Conservation (phyloP, 2,797 vertebrate species). For the Periophthalmus magnuspinnatus region DNA sequence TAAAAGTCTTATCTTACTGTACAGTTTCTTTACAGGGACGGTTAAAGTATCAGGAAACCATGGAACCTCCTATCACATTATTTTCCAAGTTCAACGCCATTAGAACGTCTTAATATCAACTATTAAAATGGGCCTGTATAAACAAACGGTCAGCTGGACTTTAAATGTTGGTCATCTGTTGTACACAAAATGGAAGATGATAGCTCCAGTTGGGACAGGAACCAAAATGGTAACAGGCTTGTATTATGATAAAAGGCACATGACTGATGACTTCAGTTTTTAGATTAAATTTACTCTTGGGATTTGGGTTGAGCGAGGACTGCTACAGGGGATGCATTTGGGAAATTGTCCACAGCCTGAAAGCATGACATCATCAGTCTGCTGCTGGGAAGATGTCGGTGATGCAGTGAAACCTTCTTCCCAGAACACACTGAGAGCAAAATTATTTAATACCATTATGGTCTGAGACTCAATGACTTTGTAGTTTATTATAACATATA, state of each 20-base stretch:
- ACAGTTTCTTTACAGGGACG: too few species aligned
- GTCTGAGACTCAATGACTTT: neutral
- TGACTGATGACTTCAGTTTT: neutral
- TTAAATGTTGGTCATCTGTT: too few species aligned
- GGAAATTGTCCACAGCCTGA: slow-evolving; percentile 31
- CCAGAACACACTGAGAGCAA: slow-evolving; percentile 34
- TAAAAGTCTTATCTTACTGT: too few species aligned
- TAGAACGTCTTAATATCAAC: too few species aligned
- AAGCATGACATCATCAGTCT: slow-evolving; percentile 38
- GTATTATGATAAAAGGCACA: neutral
- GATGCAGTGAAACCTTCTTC: slow-evolving; percentile 41
- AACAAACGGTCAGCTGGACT: too few species aligned
- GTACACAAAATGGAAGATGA: neutral
- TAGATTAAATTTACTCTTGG: neutral
- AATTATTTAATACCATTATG: neutral
- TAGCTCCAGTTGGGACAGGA: neutral
- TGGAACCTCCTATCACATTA: too few species aligned
- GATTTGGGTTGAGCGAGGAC: neutral
- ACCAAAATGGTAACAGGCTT: neutral
- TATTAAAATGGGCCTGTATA: too few species aligned
- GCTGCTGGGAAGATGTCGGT: slow-evolving; percentile 43
- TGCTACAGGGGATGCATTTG: neutral
- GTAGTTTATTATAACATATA: neutral
- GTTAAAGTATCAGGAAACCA: too few species aligned
- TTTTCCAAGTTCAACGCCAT: too few species aligned